Conservation (phyloP, 23 tunicate genomes). For the Styela clava region DNA sequence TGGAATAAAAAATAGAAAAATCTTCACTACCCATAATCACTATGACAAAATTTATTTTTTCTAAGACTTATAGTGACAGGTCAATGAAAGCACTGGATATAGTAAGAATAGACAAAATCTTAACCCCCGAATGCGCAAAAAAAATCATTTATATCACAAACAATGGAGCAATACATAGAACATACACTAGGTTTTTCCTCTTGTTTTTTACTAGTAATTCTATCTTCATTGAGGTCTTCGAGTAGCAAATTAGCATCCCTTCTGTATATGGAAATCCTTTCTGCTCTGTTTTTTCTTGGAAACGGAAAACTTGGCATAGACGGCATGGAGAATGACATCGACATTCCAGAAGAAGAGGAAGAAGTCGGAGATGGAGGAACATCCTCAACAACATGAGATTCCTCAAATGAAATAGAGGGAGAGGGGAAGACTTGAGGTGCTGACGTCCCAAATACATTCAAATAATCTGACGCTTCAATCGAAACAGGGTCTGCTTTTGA, state of each 20-base stretch:
- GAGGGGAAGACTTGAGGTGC: slow-evolving; percentile 13
- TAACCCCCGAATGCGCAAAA: no score
- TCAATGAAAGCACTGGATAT: no score
- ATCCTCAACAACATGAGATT: background rate
- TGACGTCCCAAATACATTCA: slow-evolving; percentile 5
- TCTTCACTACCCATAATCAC: no score
- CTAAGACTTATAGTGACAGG: no score
- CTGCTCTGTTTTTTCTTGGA: slow-evolving; percentile 38
- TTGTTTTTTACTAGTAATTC: background rate
- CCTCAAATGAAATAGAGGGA: slow-evolving; percentile 13
- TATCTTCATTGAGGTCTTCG: slow-evolving; percentile 25
- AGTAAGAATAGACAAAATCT: no score
- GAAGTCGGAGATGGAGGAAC: background rate
- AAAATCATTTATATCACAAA: no score
- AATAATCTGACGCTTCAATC: background rate
- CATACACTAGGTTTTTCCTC: background rate
- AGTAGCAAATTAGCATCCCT: slow-evolving; percentile 65
- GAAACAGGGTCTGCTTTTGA: background rate
- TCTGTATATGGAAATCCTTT: slow-evolving; percentile 53
- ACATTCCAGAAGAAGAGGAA: slow-evolving; percentile 9
- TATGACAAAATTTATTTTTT: no score
- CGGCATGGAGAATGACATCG: slow-evolving; percentile 14
- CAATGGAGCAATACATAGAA: no score
- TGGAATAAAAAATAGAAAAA: no score
- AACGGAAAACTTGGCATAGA: slow-evolving; percentile 25